A percentile compares a stretch with the other conserved stretches of the same genome.
phyloP scores from a whole-genome alignment of 2,113 vertebrate genomes.

The Jacana jacana region DNA sequence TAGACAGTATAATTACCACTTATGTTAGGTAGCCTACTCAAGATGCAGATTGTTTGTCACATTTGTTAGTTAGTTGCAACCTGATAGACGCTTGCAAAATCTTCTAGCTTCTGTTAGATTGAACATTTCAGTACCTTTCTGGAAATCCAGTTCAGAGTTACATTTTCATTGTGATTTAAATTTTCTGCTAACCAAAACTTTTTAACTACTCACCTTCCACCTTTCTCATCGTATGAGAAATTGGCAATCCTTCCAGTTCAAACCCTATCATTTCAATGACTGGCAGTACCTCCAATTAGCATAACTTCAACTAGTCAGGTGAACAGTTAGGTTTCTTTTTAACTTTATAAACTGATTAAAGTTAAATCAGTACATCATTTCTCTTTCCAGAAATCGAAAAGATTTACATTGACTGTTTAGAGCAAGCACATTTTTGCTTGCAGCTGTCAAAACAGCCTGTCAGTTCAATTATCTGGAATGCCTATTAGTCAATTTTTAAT shows the following conservation, averaged over 20 bases:
- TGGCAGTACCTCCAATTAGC: constrained; percentile 67
- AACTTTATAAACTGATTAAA: constrained; percentile 66
- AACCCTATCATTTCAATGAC: background rate
- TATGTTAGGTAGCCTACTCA: background rate
- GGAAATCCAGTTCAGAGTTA: background rate
- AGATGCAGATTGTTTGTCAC: background rate
- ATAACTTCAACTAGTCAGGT: constrained; percentile 19
- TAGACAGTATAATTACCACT: background rate
- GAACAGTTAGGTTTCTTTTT: constrained; percentile 39
- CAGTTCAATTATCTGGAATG: constrained; percentile 78
- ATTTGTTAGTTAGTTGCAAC: background rate
- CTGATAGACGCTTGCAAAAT: background rate
- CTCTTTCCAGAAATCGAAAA: constrained; percentile 71
- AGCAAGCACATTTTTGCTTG: constrained; percentile 67
- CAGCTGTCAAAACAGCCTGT: constrained; percentile 82
- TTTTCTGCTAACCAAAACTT: constrained; percentile 9
- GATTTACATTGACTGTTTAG: constrained; percentile 75
- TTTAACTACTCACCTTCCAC: constrained; percentile 9
- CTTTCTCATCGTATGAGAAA: background rate
- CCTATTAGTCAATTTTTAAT: constrained; percentile 80
- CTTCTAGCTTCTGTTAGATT: background rate
- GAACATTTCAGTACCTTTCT: background rate
- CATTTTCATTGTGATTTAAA: background rate
- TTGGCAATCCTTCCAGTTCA: constrained; percentile 17
- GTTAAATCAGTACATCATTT: constrained; percentile 68